Evolutionary conservation across 2,888 invertebrate genomes (phyloP).

Genomic region (Auanema sp.): DNA sequence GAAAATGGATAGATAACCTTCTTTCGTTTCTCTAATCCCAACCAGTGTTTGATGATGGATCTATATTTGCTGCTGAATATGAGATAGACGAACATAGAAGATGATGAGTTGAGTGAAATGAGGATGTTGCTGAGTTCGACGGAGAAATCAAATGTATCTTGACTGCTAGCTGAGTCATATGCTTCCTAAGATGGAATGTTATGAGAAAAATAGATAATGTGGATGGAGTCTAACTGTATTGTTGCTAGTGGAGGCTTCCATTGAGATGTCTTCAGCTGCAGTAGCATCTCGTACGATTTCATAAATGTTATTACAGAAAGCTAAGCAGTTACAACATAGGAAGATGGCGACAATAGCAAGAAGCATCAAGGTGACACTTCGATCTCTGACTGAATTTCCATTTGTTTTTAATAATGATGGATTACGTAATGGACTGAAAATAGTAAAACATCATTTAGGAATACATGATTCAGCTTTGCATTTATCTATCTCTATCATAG

Average conservation of each 20-base stretch:
- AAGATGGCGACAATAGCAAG: conserved; percentile 63
- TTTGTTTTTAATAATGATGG: conserved; percentile 44
- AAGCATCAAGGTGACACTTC: conserved; percentile 60
- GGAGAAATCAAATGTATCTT: conserved; percentile 42
- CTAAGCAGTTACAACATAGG: conserved; percentile 60
- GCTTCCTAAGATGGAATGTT: neutral
- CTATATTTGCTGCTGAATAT: conserved; percentile 61
- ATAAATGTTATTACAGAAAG: conserved; percentile 62
- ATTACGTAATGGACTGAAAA: conserved; percentile 38
- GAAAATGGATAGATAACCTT: conserved; percentile 27
- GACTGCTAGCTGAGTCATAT: conserved; percentile 4
- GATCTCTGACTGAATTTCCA: conserved; percentile 51
- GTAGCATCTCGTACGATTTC: conserved; percentile 47
- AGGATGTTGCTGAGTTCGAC: conserved; percentile 60
- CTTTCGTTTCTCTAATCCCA: conserved; percentile 52
- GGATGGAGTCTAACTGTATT: neutral
- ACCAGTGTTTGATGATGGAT: conserved; percentile 56
- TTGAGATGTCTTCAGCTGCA: conserved; percentile 17
- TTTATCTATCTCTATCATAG: neutral
- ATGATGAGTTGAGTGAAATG: conserved; percentile 60
- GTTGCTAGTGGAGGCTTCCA: conserved; percentile 8
- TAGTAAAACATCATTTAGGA: neutral
- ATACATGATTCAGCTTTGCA: neutral
- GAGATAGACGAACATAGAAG: conserved; percentile 60
- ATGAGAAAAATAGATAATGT: neutral